Base-by-base conservation (phyloP, 2,888 invertebrate genomes). In the Macrosiphum euphorbiae region DNA sequence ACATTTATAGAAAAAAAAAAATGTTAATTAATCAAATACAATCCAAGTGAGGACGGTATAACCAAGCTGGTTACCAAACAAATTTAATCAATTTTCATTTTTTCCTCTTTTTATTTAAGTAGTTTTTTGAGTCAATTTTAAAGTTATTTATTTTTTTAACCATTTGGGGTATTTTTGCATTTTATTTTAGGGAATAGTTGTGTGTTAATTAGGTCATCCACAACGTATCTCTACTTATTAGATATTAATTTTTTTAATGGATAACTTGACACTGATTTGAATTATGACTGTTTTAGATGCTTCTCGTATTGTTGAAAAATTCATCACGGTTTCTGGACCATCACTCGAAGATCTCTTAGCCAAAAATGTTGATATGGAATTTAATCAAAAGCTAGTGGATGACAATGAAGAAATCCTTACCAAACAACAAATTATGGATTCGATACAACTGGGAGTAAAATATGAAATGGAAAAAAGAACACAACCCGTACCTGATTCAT, bases 341-440 rank as follows among this genome's bases (percentile, higher is more conserved):
- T 84, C 47, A 44, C 4, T 4, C 44, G 4, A 89, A 88, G 92
- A 92, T 89, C 47, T 92, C 4, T 88, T 88, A 92, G 84, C 88
- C 55, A 84, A 94, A 88, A 95, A 97, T 95, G 98, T 98, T 96
- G 97, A n/a, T n/a, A n/a, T 98, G 95, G 99, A 99, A 96, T 98
- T 99, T 96, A 99, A 99, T 13, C 99, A 99, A 96, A 97, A 99
- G 95, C 97, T 99, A 95, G 99, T 99, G 95, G 99, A 99, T 94
- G 98, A 99, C 95, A 98, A 98, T 93, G 99, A 99, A 94, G 98
- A 99, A 97, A 99, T 99, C 96, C 99, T 99, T 55, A 99, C 99
- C 96, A 99, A 99, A 96, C 99, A 99, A 96, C 98, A 98, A 96
- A 98, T 99, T 96, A 99, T 99, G 99, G 99, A 98, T 95, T 99